Percentiles rank a stretch among this genome's conserved stretches.
Conservation (phyloP, 1,140 invertebrate genomes). For the Drosophila nigromelanica region DNA sequence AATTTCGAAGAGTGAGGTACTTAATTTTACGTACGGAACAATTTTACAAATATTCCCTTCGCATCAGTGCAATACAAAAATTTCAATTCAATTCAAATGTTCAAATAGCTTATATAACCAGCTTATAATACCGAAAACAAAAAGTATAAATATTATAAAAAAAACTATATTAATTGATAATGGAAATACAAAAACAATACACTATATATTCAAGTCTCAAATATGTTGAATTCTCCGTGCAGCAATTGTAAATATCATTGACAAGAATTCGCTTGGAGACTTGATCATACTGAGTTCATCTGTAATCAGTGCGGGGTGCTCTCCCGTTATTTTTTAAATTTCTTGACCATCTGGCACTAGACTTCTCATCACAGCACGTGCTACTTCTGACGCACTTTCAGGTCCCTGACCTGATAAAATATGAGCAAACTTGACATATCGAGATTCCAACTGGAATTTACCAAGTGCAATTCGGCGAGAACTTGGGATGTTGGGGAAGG, state of each 20-base stretch:
- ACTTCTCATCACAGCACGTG: constrained; percentile 5
- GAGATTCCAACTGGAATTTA: background rate
- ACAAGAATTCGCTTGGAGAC: constrained; percentile 27
- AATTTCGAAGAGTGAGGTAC: constrained; percentile 78
- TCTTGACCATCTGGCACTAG: constrained; percentile 22
- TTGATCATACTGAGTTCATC: constrained; percentile 9
- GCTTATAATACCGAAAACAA: too few relatives aligned
- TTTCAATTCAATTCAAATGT: constrained; percentile 3
- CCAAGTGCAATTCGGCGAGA: background rate
- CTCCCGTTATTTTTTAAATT: background rate
- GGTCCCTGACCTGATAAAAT: constrained; percentile 1
- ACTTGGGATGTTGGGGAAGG: background rate
- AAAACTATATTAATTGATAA: too few relatives aligned
- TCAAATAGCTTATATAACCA: too few relatives aligned
- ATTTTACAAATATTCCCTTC: constrained; percentile 16
- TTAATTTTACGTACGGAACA: constrained; percentile 32
- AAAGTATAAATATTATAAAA: too few relatives aligned
- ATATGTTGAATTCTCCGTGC: constrained; percentile 6
- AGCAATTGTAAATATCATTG: constrained; percentile 30
- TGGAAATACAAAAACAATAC: constrained; percentile 2
- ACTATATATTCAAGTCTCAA: background rate
- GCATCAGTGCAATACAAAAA: constrained; percentile 6
- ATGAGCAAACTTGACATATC: background rate
- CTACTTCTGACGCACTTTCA: constrained; percentile 12
- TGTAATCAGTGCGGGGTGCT: constrained; percentile 29